Percentiles rank a stretch among this genome's conserved stretches.
phyloP scores from a whole-genome alignment of 2,888 invertebrate genomes.

The Desoria tigrina region DNA sequence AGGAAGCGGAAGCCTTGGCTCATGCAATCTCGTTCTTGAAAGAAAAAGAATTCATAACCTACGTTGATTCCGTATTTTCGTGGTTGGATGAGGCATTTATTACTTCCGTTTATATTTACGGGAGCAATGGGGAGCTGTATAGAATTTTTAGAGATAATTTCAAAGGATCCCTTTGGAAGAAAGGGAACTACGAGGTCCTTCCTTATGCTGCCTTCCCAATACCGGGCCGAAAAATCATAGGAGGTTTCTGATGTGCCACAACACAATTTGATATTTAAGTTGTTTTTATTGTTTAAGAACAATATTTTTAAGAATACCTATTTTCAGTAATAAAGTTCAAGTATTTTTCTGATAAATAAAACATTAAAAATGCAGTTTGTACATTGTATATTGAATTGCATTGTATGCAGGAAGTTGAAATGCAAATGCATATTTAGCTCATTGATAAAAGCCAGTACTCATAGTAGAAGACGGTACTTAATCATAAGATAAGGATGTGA shows the following conservation, averaged over 20 bases:
- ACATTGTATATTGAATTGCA: no score
- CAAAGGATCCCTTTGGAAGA: conserved; percentile 27
- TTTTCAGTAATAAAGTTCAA: no score
- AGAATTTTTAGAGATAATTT: conserved; percentile 22
- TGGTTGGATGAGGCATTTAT: conserved; percentile 41
- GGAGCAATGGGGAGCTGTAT: conserved; percentile 44
- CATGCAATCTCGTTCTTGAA: conserved; percentile 31
- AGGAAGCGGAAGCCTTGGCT: conserved; percentile 27
- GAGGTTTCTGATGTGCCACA: not conserved
- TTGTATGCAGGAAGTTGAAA: no score
- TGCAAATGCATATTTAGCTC: no score
- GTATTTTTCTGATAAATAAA: no score
- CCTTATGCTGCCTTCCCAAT: conserved; percentile 39
- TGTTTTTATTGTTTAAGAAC: no score
- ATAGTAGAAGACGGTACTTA: no score
- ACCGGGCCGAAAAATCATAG: not conserved
- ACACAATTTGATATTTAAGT: not conserved
- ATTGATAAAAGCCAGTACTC: no score
- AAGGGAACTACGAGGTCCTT: conserved; percentile 31
- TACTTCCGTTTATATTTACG: conserved; percentile 39
- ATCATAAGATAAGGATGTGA: no score
- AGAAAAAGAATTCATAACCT: conserved; percentile 35
- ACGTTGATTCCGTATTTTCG: conserved; percentile 34
- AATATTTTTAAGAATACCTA: no score
- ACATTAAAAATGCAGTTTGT: no score